phyloP scores from a whole-genome alignment of 2,888 invertebrate species.

The Dusona sp. region DNA sequence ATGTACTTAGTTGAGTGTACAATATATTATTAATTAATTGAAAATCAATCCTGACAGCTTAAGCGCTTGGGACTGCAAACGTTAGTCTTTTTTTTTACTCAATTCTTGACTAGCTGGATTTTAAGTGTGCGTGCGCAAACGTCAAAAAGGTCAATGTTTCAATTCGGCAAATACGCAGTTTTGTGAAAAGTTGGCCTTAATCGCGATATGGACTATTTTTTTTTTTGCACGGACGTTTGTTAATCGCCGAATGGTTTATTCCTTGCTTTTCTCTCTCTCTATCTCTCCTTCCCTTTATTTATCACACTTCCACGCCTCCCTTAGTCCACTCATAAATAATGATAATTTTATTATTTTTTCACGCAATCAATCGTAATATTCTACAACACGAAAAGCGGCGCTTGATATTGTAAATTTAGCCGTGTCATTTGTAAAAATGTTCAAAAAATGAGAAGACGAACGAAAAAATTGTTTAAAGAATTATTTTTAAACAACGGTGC shows the following conservation, averaged over 20 bases:
- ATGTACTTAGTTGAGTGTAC: constrained; percentile 73
- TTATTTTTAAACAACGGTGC: constrained; percentile 17
- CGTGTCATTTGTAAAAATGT: neutral
- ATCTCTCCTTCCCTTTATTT: neutral
- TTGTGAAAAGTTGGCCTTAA: neutral
- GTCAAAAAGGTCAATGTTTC: constrained; percentile 37
- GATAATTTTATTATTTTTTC: constrained; percentile 48
- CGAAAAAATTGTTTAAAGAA: neutral
- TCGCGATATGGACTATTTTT: neutral
- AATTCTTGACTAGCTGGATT: constrained; percentile 76
- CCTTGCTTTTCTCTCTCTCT: too few relatives aligned
- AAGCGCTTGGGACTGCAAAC: constrained; percentile 63
- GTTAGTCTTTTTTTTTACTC: constrained; percentile 42
- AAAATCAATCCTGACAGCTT: constrained; percentile 72
- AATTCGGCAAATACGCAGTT: constrained; percentile 54
- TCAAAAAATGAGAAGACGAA: constrained; percentile 18
- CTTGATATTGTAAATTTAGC: constrained; percentile 8
- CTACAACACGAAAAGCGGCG: constrained; percentile 70
- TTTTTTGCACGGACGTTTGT: neutral
- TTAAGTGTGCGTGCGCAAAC: constrained; percentile 68
- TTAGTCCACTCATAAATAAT: constrained; percentile 55
- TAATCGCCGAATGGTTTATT: constrained; percentile 2
- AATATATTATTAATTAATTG: constrained; percentile 67
- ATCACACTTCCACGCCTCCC: constrained; percentile 24
- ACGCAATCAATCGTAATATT: constrained; percentile 55